Conservation (phyloP, 2,797 vertebrate genomes). For the Typhlichthys eigenmanni region DNA sequence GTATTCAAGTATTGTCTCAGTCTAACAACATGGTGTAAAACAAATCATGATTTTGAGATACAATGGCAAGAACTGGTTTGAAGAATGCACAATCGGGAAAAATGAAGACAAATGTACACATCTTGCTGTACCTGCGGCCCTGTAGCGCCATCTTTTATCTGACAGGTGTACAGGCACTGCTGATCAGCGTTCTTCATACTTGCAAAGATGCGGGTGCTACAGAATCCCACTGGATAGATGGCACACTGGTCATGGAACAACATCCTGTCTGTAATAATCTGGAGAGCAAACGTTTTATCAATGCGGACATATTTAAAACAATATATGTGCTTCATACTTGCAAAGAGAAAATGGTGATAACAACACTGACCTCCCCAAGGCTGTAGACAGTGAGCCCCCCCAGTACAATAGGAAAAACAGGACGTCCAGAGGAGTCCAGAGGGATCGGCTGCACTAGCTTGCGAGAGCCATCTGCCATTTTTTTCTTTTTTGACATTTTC, state of each 20-base stretch:
- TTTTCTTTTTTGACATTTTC: slow-evolving; percentile 87
- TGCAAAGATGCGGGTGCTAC: slow-evolving; percentile 86
- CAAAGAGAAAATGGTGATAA: neutral
- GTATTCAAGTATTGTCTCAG: too few relatives aligned
- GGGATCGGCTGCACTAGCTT: slow-evolving; percentile 85
- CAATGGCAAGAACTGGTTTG: too few relatives aligned
- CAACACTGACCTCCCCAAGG: slow-evolving; percentile 83
- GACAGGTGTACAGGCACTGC: slow-evolving; percentile 91
- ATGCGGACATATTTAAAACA: neutral
- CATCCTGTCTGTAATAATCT: slow-evolving; percentile 85
- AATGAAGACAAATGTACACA: too few relatives aligned
- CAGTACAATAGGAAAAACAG: slow-evolving; percentile 86
- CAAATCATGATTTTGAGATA: too few relatives aligned
- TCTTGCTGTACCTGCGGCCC: slow-evolving; percentile 81
- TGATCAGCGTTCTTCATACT: slow-evolving; percentile 83
- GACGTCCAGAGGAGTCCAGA: slow-evolving; percentile 83
- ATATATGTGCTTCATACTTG: neutral
- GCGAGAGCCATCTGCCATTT: slow-evolving; percentile 76
- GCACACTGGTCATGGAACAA: slow-evolving; percentile 85
- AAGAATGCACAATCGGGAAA: too few relatives aligned
- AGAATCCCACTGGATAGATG: slow-evolving; percentile 90
- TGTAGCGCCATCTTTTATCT: slow-evolving; percentile 84
- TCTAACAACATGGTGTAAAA: too few relatives aligned
- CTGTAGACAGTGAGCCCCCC: slow-evolving; percentile 90
- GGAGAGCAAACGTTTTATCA: slow-evolving; percentile 1